Base-by-base conservation (phyloP, 1,140 invertebrate genomes). In the Ladona fulva region DNA sequence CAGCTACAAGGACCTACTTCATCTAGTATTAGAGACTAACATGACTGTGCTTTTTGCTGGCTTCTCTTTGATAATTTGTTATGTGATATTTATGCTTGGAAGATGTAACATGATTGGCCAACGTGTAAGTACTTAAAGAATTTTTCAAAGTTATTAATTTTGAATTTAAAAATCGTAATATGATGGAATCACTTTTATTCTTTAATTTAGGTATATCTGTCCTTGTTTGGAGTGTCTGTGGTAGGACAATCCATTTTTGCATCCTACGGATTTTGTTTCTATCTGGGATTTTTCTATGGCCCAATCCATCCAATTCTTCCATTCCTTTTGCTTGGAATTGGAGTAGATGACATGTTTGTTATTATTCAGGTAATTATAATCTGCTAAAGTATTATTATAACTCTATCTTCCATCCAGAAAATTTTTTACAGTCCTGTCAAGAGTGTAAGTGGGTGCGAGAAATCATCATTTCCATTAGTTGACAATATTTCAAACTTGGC, bases 251-350 rank as follows among this genome's bases (percentile, higher is more conserved):
- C 88, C 3, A 85, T 89, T 8, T 78, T 87, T 25, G 84, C 88
- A 24, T 86, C 87, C 0, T 89, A 88, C 80, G 89, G 89, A 22
- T 7, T 89, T 0, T 89, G 87, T 76, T 88, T 85, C 75, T 84
- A 86, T 22, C 82, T 88, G 79, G 87, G 87, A 12, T 85, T 87
- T 73, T 84, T 85, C 5, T 89, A 89, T 80, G 88, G 88, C 10
- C 88, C 88, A 25, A 84, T 89, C 37, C 88, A 90, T 82, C 86
- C 87, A 8, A 86, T 90, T 29, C 83, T 90, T 79, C 89, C 89
- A 24, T 89, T 90, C 81, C 79, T 90, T 3, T 80, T 90, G 3
- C 82, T 90, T 16, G 89, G 89, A 77, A 85, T 88, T 77, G 87
- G 87, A 1, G 87, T 89, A 80, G 86, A 89, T 80, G 85, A 89